Conservation (phyloP, 2,797 vertebrate genomes). For the Channa striata region DNA sequence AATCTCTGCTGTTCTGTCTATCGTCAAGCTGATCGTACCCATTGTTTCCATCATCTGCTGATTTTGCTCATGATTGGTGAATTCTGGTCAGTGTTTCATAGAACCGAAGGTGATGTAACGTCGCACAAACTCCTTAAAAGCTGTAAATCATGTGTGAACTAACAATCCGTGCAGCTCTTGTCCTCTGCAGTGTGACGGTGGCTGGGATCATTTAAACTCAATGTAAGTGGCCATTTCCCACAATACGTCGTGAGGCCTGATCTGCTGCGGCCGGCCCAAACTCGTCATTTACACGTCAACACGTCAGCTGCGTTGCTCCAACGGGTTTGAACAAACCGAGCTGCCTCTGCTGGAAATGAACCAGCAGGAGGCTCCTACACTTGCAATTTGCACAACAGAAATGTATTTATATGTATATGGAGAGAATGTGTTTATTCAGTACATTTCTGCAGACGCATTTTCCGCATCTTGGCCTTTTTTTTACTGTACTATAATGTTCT, state of each 20-base stretch:
- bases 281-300: background rate
- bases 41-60: background rate
- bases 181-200: background rate
- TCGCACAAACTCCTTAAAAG: background rate
- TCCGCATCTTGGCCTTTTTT: constrained; percentile 15
- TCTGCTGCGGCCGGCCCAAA: constrained; percentile 1
- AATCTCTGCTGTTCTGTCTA: background rate
- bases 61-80: background rate
- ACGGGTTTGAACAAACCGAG: too few relatives aligned
- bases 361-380: constrained; percentile 53
- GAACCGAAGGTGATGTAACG: background rate
- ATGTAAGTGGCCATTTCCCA: too few relatives aligned
- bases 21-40: background rate
- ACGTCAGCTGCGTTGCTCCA: too few relatives aligned
- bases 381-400: constrained; percentile 83
- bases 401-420: constrained; percentile 83
- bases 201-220: background rate
- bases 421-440: constrained; percentile 64
- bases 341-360: too few relatives aligned
- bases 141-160: background rate
- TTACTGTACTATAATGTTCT: background rate
- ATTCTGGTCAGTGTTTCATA: background rate
- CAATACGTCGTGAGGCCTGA: background rate
- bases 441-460: constrained; percentile 60
- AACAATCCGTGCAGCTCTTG: background rate